Percentiles rank a stretch among this genome's conserved stretches.
phyloP scores from a whole-genome alignment of 37 sponge, comb jelly and placozoan genomes.

The Haliclona indistincta region DNA sequence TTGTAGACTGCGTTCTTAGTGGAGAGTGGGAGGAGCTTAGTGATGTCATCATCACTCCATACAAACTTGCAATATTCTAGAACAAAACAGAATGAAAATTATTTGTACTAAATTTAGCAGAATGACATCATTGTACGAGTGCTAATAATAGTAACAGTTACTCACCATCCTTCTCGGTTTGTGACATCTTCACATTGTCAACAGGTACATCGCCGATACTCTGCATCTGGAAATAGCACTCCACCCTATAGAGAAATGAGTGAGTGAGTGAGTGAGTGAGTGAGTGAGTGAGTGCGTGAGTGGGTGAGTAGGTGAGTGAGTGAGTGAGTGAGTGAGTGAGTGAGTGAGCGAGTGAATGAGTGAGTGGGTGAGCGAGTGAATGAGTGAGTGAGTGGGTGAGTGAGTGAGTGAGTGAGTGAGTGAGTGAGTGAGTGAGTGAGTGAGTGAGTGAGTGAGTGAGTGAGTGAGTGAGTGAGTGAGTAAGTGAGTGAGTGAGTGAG shows the following conservation, averaged over 20 bases:
- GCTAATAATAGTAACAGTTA: background rate
- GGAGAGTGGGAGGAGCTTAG: slow-evolving; percentile 23
- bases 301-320: too few relatives aligned
- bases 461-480: background rate
- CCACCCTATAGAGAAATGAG: slow-evolving; percentile 19
- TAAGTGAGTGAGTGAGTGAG: background rate
- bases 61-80: slow-evolving; percentile 40
- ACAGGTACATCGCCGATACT: slow-evolving; percentile 19
- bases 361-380: too few relatives aligned
- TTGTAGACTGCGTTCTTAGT: background rate
- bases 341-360: too few relatives aligned
- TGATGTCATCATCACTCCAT: slow-evolving; percentile 14
- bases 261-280: too few relatives aligned
- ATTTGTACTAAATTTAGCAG: background rate
- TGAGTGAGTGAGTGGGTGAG: too few relatives aligned
- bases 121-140: background rate
- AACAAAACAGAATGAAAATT: slow-evolving; percentile 1
- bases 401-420: too few relatives aligned
- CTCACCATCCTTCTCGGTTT: slow-evolving; percentile 32
- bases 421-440: too few relatives aligned
- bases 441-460: background rate
- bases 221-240: slow-evolving; percentile 37
- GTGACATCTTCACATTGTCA: background rate
- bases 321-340: too few relatives aligned
- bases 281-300: too few relatives aligned